Base-by-base conservation (phyloP, 2,113 vertebrate species). In the Cololabis saira region DNA sequence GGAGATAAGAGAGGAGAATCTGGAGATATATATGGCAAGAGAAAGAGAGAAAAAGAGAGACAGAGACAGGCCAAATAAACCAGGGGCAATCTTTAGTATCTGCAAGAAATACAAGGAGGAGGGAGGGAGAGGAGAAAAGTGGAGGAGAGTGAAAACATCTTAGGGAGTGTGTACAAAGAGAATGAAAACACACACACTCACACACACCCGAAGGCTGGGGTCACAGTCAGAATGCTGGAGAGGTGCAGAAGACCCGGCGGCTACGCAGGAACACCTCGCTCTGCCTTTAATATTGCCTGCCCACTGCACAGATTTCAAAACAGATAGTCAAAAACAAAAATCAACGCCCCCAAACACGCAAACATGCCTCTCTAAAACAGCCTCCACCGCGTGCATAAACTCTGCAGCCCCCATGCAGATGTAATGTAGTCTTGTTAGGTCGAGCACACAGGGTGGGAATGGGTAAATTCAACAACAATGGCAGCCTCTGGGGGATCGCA, bases 61-160 rank as follows among this genome's bases (percentile, higher is more conserved):
- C 55, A 65, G 64, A 87, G 80, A 67, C 68, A 71, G 65, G 78
- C 83, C 85, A 91, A 91, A 89, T 80, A 89, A 91, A 90, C 89
- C 88, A 90, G 78, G 83, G 89, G 86, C 86, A 78, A 89, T 88
- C 81, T 78, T 79, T 76, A 75, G 69, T 86, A 81, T 90, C 80
- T 85, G 81, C 58, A 78, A 85, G 79, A 65, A 86, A 84, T 71
- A 77, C 54, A 63, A n/a, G 59, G 52, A 52, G 66, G 70, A 61
- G 62, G 48, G 71, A 52, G 57, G 73, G 66, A 76, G 81, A 76
- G 74, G 66, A 87, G 72, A 78, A 87, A 83, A 89, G 72, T 87
- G 78, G 77, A 82, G 81, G 67, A 81, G 71, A 81, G 81, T 27
- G 33, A 82, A 83, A 83, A 84, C 71, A 87, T 90, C 84, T 91